Evolutionary conservation across 2,797 vertebrate species (phyloP), one percentile per base, ranked within the genome.

Genomic region (Lophotriccus pileatus): DNA sequence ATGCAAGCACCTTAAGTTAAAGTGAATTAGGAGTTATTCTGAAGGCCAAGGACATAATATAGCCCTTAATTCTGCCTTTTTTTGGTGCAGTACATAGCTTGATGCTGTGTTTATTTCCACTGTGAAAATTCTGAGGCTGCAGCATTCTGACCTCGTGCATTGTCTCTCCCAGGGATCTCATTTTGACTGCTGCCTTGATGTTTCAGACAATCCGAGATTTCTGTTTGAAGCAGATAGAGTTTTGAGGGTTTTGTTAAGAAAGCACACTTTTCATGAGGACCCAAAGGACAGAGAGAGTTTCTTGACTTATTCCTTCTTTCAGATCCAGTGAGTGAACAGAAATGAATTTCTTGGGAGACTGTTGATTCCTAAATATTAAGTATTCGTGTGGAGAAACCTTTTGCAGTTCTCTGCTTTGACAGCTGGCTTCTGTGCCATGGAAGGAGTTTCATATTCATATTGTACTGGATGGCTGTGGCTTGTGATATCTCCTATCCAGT

Each of bases 141-240:
- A 93, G 68, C 60, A 85, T 93, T 85, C 87, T 91, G 73, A 77
- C 76, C 89, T 95, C 5, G 0, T 84, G 87, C 81, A 55, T 80
- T 84, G n/a, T 80, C 74, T 91, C 84, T 95, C 92, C 39, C 56
- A 76, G 87, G 86, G 52, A 89, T 46, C 90, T 83, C 63, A 46
- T 81, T 84, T 74, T 90, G 84, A 68, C 70, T 85, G 62, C 72
- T 93, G 70, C 77, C 82, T 80, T 88, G 84, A 94, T 88, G 58
- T 85, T 94, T 96, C 90, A 92, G 85, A 75, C 72, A 91, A 78
- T 53, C 37, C 0, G 1, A 50, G 52, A 66, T 89, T 95, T 93
- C 90, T 79, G 34, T 93, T 83, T 92, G 72, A 93, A 94, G 73
- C 70, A 82, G 87, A 75, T 12, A 63, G 46, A 79, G 37, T 91